phyloP scores from a whole-genome alignment of 2,113 vertebrate species.

The Tor tambroides region DNA sequence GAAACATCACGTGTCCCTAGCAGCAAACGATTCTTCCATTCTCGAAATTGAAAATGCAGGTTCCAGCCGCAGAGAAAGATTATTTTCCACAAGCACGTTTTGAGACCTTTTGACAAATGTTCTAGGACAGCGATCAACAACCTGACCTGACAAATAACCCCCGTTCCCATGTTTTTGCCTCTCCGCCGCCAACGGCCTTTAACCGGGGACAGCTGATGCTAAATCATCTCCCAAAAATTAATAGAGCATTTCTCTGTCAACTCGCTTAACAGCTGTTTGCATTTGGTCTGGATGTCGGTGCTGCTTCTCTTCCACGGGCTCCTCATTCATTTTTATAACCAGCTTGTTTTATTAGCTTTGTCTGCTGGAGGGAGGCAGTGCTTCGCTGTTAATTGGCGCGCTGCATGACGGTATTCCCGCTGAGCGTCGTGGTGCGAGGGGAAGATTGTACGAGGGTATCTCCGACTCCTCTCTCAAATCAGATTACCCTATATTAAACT shows the following conservation, averaged over 20 bases:
- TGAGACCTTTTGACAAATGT: conserved; percentile 34
- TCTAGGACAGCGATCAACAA: conserved; percentile 9
- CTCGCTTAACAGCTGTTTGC: conserved; percentile 47
- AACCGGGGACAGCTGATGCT: conserved; percentile 25
- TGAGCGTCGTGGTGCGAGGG: neutral
- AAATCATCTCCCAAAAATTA: conserved; percentile 52
- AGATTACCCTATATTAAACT: conserved; percentile 30
- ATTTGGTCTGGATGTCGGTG: conserved; percentile 46
- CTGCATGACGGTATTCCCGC: conserved; percentile 6
- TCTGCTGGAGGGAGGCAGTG: conserved; percentile 36
- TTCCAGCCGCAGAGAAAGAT: conserved; percentile 6
- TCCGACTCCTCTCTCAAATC: conserved; percentile 16
- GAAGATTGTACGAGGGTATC: conserved; percentile 12
- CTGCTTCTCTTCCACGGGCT: conserved; percentile 25
- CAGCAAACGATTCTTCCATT: neutral
- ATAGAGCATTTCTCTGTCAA: conserved; percentile 50
- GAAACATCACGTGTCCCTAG: neutral
- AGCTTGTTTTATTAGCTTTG: conserved; percentile 51
- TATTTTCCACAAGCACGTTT: conserved; percentile 14
- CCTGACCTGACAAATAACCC: conserved; percentile 46
- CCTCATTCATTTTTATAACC: conserved; percentile 56
- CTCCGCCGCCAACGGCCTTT: conserved; percentile 7
- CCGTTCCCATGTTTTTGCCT: conserved; percentile 17
- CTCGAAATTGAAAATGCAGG: conserved; percentile 32
- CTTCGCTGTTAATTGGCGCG: conserved; percentile 44